phyloP scores from a whole-genome alignment of 2,113 vertebrate genomes.

The Ochotona princeps region DNA sequence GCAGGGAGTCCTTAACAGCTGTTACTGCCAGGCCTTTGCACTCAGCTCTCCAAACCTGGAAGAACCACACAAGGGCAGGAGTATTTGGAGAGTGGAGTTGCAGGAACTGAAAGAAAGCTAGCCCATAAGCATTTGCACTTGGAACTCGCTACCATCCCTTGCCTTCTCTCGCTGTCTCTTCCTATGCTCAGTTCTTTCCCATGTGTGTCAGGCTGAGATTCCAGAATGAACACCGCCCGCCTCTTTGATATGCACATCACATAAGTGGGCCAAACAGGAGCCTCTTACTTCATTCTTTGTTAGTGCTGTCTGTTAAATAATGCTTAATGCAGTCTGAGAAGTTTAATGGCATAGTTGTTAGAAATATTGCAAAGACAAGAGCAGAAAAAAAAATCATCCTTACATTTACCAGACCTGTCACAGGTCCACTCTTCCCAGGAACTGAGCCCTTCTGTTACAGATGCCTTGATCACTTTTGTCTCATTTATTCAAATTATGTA shows the following conservation, averaged over 20 bases:
- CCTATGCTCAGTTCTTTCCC: neutral
- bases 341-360: slow-evolving; percentile 35
- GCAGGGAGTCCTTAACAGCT: slow-evolving; percentile 78
- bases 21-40: slow-evolving; percentile 72
- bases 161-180: neutral
- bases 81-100: slow-evolving; percentile 35
- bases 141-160: neutral
- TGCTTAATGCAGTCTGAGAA: neutral
- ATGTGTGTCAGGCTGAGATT: neutral
- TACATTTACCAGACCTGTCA: neutral
- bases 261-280: neutral
- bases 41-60: slow-evolving; percentile 63
- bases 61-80: slow-evolving; percentile 48
- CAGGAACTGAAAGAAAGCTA: neutral
- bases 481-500: neutral
- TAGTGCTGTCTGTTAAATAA: slow-evolving; percentile 16
- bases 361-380: slow-evolving; percentile 32
- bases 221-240: neutral
- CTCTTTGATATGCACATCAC: neutral
- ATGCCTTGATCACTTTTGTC: neutral
- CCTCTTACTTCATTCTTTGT: neutral
- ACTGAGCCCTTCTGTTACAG: neutral
- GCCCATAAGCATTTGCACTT: neutral
- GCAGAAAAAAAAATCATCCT: neutral
- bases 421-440: neutral